A percentile compares a stretch with the other conserved stretches of the same genome.
Conservation (phyloP, 2,113 vertebrate genomes). For the Takifugu flavidus region DNA sequence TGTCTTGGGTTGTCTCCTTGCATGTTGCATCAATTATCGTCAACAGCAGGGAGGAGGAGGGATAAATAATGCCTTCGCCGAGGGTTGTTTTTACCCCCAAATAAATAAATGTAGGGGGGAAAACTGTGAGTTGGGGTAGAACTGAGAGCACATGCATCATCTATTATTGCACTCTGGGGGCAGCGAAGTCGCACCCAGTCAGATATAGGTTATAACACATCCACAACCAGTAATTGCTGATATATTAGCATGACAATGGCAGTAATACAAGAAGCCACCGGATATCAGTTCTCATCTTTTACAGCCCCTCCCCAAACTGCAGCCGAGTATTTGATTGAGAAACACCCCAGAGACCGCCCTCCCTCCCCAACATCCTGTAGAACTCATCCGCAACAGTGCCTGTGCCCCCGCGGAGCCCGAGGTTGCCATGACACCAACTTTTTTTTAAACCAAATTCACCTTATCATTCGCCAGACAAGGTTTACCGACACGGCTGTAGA, state of each 20-base stretch:
- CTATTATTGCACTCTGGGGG: constrained; percentile 11
- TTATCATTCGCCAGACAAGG: constrained; percentile 40
- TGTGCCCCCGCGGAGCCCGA: constrained; percentile 1
- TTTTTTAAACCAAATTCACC: constrained; percentile 26
- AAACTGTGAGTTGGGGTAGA: constrained; percentile 30
- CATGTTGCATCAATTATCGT: constrained; percentile 10
- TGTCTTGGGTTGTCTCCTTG: constrained; percentile 30
- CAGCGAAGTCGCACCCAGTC: constrained; percentile 34
- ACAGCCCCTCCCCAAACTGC: constrained; percentile 28
- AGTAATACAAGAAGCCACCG: constrained; percentile 21
- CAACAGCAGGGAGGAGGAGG: constrained; percentile 1
- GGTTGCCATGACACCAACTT: constrained; percentile 38
- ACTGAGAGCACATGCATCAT: constrained; percentile 20
- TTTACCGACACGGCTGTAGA: constrained; percentile 53
- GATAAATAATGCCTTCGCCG: neutral
- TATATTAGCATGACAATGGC: constrained; percentile 48
- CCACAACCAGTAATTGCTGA: constrained; percentile 12
- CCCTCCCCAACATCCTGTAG: constrained; percentile 12
- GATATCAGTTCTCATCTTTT: constrained; percentile 45
- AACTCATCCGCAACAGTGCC: constrained; percentile 5
- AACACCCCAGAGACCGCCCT: constrained; percentile 35
- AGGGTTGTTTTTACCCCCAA: constrained; percentile 1
- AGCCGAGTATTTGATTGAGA: constrained; percentile 32
- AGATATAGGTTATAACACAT: constrained; percentile 26
- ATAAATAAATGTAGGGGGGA: neutral